Conservation (phyloP, 2,113 vertebrate species). For the Excalfactoria chinensis region DNA sequence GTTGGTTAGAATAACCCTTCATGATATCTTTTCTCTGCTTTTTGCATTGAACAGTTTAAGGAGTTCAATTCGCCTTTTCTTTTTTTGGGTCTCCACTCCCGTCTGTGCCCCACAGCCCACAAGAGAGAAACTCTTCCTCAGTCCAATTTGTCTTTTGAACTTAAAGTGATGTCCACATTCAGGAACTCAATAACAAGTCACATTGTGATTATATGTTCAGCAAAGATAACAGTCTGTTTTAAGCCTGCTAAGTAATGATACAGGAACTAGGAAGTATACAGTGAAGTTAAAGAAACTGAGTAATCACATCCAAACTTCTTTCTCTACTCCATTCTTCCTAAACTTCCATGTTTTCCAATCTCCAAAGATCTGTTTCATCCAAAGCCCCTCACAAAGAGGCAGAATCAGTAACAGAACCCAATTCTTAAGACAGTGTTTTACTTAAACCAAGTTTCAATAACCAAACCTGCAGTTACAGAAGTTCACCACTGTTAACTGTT, state of each 20-base stretch:
- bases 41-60: not conserved
- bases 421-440: not conserved
- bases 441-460: not conserved
- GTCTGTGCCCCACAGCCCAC: not conserved
- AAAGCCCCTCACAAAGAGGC: not conserved
- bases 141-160: not conserved
- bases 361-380: not conserved
- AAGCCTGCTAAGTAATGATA: not conserved
- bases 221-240: not conserved
- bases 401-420: not conserved
- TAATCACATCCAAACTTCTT: not conserved
- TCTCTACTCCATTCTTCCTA: not conserved
- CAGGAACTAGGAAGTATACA: not conserved
- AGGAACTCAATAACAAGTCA: not conserved
- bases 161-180: not conserved
- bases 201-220: not conserved
- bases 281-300: not conserved
- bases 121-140: not conserved
- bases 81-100: not conserved
- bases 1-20: not conserved
- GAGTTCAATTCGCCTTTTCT: not conserved
- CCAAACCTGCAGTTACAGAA: not conserved
- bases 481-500: not conserved
- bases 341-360: not conserved
- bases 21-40: not conserved